Evolutionary conservation across 2,113 vertebrate genomes (phyloP).

Genomic region (Trichechus manatus): DNA sequence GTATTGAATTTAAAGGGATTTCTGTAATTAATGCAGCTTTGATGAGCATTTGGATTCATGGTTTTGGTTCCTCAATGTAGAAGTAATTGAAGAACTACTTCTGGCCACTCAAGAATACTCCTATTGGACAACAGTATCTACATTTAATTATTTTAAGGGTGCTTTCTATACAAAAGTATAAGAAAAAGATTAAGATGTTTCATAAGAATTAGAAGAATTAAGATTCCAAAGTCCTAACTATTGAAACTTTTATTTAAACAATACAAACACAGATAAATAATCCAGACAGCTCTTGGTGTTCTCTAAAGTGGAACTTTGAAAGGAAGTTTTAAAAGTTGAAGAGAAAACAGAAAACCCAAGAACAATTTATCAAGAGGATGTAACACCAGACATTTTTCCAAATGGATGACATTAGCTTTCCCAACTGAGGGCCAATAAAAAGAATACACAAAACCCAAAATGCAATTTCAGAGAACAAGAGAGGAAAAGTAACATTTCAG

Average conservation of each 20-base stretch:
- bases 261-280: slow-evolving; percentile 3
- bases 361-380: not conserved
- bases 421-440: not conserved
- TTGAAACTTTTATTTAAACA: not conserved
- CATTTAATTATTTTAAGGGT: not conserved
- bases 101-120: not conserved
- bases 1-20: not conserved
- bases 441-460: not conserved
- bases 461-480: slow-evolving; percentile 18
- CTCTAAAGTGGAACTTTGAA: not conserved
- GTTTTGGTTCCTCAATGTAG: not conserved
- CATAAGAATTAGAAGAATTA: slow-evolving; percentile 6
- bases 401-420: slow-evolving; percentile 36
- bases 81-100: not conserved
- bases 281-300: not conserved
- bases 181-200: slow-evolving; percentile 30
- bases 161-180: slow-evolving; percentile 11
- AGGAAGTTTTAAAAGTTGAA: slow-evolving; percentile 48
- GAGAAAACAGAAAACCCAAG: not conserved
- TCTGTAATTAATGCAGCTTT: not conserved
- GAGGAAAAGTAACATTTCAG: slow-evolving; percentile 10
- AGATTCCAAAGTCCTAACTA: not conserved
- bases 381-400: not conserved
- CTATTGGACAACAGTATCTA: not conserved
- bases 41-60: not conserved